Evolutionary conservation across 2,113 vertebrate genomes (phyloP).

Genomic region (Macrotis lagotis): DNA sequence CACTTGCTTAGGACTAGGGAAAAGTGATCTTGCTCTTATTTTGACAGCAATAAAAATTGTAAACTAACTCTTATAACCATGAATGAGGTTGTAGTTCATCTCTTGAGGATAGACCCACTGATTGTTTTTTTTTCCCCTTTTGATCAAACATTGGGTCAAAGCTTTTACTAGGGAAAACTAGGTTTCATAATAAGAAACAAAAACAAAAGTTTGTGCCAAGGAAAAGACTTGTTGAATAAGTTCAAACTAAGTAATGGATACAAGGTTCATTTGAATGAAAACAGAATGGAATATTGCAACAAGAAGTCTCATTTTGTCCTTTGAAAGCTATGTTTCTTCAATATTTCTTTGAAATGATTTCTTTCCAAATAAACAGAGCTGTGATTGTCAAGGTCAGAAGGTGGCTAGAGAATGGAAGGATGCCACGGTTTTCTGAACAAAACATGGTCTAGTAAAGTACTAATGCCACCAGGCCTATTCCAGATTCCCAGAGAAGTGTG

Average conservation of each 20-base stretch:
- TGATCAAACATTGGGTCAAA: neutral
- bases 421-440: conserved; percentile 54
- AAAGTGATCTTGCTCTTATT: too few species aligned
- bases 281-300: conserved; percentile 17
- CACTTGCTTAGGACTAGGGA: neutral
- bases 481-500: conserved; percentile 43
- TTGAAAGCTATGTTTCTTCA: conserved; percentile 17
- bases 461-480: neutral
- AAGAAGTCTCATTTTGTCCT: neutral
- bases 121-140: neutral
- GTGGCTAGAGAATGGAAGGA: conserved; percentile 46
- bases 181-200: neutral
- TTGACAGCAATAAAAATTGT: neutral
- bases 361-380: neutral
- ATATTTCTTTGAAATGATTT: conserved; percentile 7
- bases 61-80: neutral
- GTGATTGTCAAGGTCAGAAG: conserved; percentile 38
- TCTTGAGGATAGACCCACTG: neutral
- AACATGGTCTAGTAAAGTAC: conserved; percentile 2
- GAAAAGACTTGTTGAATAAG: neutral
- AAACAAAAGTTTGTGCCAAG: neutral
- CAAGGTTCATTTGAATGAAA: neutral
- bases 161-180: neutral
- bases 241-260: neutral
- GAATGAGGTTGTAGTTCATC: neutral